Evolutionary conservation across 2,888 invertebrate species (phyloP), one percentile per base, ranked within the genome.

Genomic region (Drosophila kanekoi): DNA sequence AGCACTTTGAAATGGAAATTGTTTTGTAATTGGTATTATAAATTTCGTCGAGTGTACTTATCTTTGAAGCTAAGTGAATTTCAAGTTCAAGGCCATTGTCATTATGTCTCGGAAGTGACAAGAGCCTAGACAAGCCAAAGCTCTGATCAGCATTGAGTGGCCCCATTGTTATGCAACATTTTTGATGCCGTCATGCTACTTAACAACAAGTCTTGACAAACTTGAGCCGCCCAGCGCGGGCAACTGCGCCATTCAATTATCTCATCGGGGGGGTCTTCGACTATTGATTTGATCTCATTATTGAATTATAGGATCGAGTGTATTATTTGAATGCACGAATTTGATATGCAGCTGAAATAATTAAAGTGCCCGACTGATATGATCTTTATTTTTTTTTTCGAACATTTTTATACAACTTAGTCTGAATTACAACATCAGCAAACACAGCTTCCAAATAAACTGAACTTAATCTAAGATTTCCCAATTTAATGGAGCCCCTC

Each of bases 81-180:
- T 82, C 79, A 83, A 88, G 82, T 88, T 83, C 82, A 83, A 51
- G 82, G 82, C 62, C 82, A 63, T 6, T 59, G 63, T 49, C 58
- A 65, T 77, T 77, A 77, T 76, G 68, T 76, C 86, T 72, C 86
- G 82, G 82, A 88, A 83, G 88, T 88, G 86, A 79, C 88, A 86
- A 74, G 57, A 63, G 61, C 18, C 44, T 47, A 41, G 58, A 62
- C 59, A 63, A 28, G 44, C 62, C 53, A 44, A 65, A 62, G 62
- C 58, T 51, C 14, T 35, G 56, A 52, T 63, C 69, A 66, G 66
- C 72, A 76, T 87, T 73, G 79, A 70, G 67, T 71, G 72, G 41
- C 77, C 28, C 28, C 65, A 83, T 83, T 83, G 88, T 83, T 81
- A 84, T 81, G 87, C 43, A 65, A 58, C 23, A 38, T 51, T 68